Evolutionary conservation across 2,797 vertebrate genomes (phyloP).

Genomic region (Dendrocincla tyrannina): DNA sequence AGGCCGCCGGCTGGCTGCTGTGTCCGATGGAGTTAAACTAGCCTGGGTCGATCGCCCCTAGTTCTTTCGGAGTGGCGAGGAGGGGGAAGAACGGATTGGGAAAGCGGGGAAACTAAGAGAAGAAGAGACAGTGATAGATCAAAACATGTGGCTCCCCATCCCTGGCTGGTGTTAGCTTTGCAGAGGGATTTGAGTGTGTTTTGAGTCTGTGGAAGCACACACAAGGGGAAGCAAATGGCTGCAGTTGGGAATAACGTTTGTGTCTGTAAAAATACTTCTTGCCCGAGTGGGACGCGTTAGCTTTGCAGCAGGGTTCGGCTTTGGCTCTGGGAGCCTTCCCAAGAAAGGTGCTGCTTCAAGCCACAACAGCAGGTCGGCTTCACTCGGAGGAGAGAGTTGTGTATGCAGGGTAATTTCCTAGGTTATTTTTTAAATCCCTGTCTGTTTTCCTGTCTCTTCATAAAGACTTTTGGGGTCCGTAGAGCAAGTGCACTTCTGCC

Average conservation of each 20-base stretch:
- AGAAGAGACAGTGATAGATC: background rate
- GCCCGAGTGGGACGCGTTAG: background rate
- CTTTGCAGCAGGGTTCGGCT: background rate
- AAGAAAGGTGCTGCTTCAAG: background rate
- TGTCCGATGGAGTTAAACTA: conserved; percentile 2
- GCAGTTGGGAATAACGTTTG: background rate
- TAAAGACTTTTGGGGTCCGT: background rate
- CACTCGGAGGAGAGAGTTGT: background rate
- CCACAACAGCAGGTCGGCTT: background rate
- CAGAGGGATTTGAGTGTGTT: background rate
- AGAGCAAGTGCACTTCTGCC: background rate
- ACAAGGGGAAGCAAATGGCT: conserved; percentile 3
- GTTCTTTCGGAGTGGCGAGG: background rate
- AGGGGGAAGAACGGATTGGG: background rate
- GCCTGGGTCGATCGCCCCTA: background rate
- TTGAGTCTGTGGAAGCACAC: background rate
- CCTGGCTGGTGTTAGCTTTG: background rate
- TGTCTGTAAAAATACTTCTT: background rate
- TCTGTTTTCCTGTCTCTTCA: accelerated
- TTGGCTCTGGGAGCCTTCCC: background rate
- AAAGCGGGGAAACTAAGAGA: background rate
- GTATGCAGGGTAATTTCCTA: background rate
- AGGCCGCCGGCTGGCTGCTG: background rate
- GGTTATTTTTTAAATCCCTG: background rate
- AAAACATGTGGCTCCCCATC: background rate